Evolutionary conservation across 2,888 invertebrate genomes (phyloP), one percentile per base, ranked within the genome.

Genomic region (Torymus tubicola): DNA sequence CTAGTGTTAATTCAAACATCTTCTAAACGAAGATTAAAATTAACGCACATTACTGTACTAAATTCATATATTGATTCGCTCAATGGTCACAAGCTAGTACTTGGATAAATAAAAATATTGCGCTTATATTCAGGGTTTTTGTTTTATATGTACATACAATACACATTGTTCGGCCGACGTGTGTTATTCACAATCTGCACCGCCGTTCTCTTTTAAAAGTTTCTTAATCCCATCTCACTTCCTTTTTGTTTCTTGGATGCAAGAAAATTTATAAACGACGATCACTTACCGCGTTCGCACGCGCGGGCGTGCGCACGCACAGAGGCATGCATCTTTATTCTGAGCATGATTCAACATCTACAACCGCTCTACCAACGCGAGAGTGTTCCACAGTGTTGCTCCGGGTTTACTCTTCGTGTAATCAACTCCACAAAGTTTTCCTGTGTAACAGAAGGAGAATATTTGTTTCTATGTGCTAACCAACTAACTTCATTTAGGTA

Each of bases 371-470:
- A 87, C 82, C 81, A 81, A 83, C 83, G 83, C 85, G 85, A 71
- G 64, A 87, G 85, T 86, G 87, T 84, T 86, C 86, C 52, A 76
- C 42, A 42, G 42, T 42, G 65, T 57, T 72, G 52, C 67, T 63
- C 52, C 31, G 50, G 86, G 85, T 82, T 80, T 75, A 76, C 12
- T 84, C 86, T 82, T 85, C 84, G 83, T 86, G 82, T 84, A 86
- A 90, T 90, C 90, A 91, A 89, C 90, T 90, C 90, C 90, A 91
- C 69, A 90, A 83, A 81, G 86, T 88, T 86, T 91, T 91, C 84
- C 90, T 91, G 86, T 12, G 85, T 85, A 80, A 63, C 53, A 69
- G 1, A 64, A 68, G 16, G 21, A 75, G 21, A 74, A 68, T 5
- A 70, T 55, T 11, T 61, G 58, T 80, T 57, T 78, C 81, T 5